Base-by-base conservation (phyloP, 2,113 vertebrate genomes). In the Alouatta palliata region DNA sequence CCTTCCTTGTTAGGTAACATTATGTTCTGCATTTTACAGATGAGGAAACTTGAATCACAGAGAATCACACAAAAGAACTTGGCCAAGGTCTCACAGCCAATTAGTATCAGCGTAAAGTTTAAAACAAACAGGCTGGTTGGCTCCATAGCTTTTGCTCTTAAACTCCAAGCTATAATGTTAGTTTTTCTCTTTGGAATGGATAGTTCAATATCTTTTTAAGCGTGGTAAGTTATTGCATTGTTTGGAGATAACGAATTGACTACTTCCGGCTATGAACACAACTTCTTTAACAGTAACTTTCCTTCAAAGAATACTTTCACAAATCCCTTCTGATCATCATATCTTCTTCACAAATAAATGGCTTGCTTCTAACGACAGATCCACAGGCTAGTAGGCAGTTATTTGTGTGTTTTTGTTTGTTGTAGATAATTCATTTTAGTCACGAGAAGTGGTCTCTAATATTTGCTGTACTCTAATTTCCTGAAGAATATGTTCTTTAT, bases 391-490 rank as follows among this genome's bases (percentile, higher is more conserved):
- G 47, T 52, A 43, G 68, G 84, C 5, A 81, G 56, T 77, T 90
- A 49, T 77, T 83, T 84, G 79, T 58, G 83, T 82, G 23, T 35
- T 95, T 95, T 76, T 32, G 61, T 85, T 96, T 81, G n/a, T 73
- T 58, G 43, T 66, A 61, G 52, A 25, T 82, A 76, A 97, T 96
- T 81, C 58, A 73, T 76, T 94, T 77, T 71, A 76, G 92, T 97
- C 87, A 73, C 70, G 81, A 87, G 66, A 96, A 95, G 92, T 86
- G 64, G 16, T 92, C 73, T 95, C 56, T 91, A 49, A 82, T 85
- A 92, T 87, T 96, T 61, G 21, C 12, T 95, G 64, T 71, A 45
- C 49, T 97, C 92, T 90, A 87, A 96, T 96, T 94, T 96, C 92
- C 91, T 96, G 92, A 91, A 87, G 43, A 92, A 79, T 76, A 45